Evolutionary conservation across 2,797 vertebrate genomes (phyloP), one percentile per base, ranked within the genome.

Genomic region (Crenichthys baileyi): DNA sequence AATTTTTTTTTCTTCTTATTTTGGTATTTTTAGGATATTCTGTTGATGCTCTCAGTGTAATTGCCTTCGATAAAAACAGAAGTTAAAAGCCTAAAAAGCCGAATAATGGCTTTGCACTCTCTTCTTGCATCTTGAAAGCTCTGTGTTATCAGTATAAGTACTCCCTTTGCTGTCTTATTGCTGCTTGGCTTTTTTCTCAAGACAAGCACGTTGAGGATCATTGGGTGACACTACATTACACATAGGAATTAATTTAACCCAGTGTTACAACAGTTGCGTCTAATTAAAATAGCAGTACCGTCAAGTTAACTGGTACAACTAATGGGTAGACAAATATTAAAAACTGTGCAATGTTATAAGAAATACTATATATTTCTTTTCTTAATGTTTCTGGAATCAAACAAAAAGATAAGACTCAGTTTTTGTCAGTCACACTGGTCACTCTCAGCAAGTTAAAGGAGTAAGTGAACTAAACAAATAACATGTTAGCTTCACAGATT

Each of bases 61-160:
- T 36, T 60, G 70, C 16, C 12, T 20, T 9, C 18, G 26, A 70
- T 67, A 65, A 73, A 76, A 74, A 83, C 41, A 31, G 13, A 24
- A 50, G 31, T 29, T 82, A 76, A 88, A 82, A 81, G 26, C 41
- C 56, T 26, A 20, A 82, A 81, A 79, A 11, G 46, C 56, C 50
- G n/a, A 0, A 0, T 1, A 26, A 1, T 24, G 11, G 41, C 41
- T 70, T 68, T n/a, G 55, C 3, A 4, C 4, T 31, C 70, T n/a
- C 58, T 12, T 29, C n/a, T 73, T 3, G 3, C 50, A 7, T 12
- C 15, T 16, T 39, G 72, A 72, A 61, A 46, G 41, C 22, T 68
- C 48, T 79, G 53, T 18, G 73, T 29, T 55, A 22, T 44, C 39
- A 15, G 9, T 20, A 68, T 44, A 12, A 68, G 65, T 22, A 60